Percentiles rank a stretch among this genome's conserved stretches.
These are phyloP conservation scores for Strigamia crassipes DNA, from an alignment of 2,888 invertebrate genomes.

Conservation along the genomic window DNA sequence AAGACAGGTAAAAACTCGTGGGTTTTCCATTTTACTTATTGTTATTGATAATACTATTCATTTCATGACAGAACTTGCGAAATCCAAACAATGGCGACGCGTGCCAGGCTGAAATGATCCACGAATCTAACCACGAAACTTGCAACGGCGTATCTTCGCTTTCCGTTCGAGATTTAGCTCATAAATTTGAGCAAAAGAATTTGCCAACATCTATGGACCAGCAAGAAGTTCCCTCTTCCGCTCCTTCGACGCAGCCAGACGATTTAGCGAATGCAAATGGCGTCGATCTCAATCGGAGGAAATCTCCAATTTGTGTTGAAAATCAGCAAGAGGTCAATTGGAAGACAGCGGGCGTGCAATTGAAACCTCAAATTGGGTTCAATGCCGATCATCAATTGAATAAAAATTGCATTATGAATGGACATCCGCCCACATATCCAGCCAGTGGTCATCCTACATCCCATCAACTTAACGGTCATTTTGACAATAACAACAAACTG, in stretches of 20 bases:
- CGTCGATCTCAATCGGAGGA: not conserved
- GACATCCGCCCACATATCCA: too few species aligned
- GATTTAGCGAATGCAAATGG: not conserved
- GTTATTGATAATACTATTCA: too few species aligned
- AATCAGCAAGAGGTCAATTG: not conserved
- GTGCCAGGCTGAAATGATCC: not conserved
- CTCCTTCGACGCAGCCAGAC: not conserved
- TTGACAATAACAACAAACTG: not conserved
- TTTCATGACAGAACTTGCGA: too few species aligned
- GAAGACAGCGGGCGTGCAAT: too few species aligned
- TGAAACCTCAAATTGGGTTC: not conserved
- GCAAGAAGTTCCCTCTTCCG: not conserved
- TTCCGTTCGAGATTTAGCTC: slow-evolving; percentile 78
- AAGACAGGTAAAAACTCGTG: not conserved
- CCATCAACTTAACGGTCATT: not conserved
- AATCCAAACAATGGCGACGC: not conserved
- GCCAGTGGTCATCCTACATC: not conserved
- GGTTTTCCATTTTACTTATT: too few species aligned
- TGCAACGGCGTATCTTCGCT: slow-evolving; percentile 51
- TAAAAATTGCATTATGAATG: not conserved
- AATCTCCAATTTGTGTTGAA: not conserved
- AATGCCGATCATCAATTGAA: not conserved
- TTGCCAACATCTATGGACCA: slow-evolving; percentile 48
- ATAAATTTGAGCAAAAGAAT: slow-evolving; percentile 70
- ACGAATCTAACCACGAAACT: not conserved